Conservation (phyloP, 2,888 invertebrate species). For the Brenthis daphne region DNA sequence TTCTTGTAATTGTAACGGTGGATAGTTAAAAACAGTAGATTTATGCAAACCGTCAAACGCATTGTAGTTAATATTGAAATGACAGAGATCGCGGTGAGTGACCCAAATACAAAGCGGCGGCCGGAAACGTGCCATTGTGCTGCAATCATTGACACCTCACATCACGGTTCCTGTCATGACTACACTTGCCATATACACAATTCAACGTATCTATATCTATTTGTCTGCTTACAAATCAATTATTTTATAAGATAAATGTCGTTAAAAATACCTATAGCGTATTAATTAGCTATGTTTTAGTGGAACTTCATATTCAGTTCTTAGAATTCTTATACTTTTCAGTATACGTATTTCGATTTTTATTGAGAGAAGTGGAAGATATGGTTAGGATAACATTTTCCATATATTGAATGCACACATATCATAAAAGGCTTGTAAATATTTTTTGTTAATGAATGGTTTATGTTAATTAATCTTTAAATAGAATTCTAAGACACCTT, state of each 20-base stretch:
- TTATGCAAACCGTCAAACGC: slow-evolving; percentile 57
- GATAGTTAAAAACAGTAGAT: slow-evolving; percentile 34
- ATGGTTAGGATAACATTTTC: no score
- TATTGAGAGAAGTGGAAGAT: no score
- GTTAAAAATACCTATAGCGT: no score
- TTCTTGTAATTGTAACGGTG: slow-evolving; percentile 28
- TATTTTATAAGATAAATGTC: not conserved
- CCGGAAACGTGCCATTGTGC: slow-evolving; percentile 79
- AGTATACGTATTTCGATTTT: no score
- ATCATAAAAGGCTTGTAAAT: no score
- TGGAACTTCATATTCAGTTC: no score
- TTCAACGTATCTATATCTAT: slow-evolving; percentile 20
- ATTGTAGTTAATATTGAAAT: slow-evolving; percentile 73
- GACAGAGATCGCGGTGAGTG: slow-evolving; percentile 78
- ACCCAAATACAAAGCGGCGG: slow-evolving; percentile 78
- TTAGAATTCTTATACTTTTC: no score
- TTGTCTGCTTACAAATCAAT: not conserved
- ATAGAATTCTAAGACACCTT: not conserved
- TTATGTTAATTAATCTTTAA: no score
- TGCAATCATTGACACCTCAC: slow-evolving; percentile 80
- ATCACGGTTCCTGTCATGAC: slow-evolving; percentile 67
- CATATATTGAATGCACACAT: no score
- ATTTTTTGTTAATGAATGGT: no score
- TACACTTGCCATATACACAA: slow-evolving; percentile 35
- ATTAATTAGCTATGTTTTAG: no score